Evolutionary conservation across 2,888 invertebrate genomes (phyloP).

Genomic region (Epiperipatus broadwayi): DNA sequence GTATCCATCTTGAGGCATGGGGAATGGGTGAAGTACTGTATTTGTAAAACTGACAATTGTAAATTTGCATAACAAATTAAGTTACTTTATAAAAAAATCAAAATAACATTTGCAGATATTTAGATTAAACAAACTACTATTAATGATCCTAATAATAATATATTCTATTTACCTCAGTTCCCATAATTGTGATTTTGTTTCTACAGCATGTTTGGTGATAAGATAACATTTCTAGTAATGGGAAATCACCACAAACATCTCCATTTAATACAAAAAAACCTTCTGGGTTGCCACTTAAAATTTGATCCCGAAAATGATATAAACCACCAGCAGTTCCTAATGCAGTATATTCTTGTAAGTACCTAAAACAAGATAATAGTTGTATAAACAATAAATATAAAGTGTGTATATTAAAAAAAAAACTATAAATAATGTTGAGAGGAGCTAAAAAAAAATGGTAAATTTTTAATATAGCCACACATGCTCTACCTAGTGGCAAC

Average conservation of each 20-base stretch:
- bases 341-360: conserved; percentile 72
- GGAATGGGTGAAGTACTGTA: too few species aligned
- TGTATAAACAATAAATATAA: conserved; percentile 10
- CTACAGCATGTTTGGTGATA: conserved; percentile 16
- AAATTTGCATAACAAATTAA: too few species aligned
- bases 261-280: conserved; percentile 89
- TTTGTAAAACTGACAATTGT: too few species aligned
- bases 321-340: conserved; percentile 91
- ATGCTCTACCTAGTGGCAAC: too few species aligned
- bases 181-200: conserved; percentile 53
- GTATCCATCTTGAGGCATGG: too few species aligned
- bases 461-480: too few species aligned
- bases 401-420: not conserved
- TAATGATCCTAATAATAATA: not conserved
- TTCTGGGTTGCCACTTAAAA: conserved; percentile 60
- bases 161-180: conserved; percentile 34
- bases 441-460: too few species aligned
- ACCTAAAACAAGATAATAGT: conserved; percentile 43
- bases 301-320: conserved; percentile 89
- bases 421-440: not conserved
- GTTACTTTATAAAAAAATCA: not conserved
- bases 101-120: not conserved
- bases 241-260: conserved; percentile 93
- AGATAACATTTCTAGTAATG: conserved; percentile 52
- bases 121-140: not conserved